Evolutionary conservation across 2,888 invertebrate species (phyloP), one percentile per base, ranked within the genome.

Genomic region (Flexamia atlantica): DNA sequence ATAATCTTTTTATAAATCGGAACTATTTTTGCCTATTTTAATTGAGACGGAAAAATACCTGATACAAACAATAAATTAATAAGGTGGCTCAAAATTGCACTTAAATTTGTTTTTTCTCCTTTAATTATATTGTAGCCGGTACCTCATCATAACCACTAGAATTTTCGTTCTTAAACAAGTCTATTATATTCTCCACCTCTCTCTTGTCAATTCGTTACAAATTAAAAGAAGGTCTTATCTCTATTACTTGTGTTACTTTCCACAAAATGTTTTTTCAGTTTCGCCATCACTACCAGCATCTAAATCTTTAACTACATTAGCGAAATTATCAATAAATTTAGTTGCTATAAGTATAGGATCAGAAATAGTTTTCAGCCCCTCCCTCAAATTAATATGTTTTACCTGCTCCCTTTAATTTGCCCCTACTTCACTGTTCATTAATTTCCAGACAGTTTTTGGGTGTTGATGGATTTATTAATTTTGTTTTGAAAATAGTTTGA

Each of bases 61-160:
- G n/a, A 20, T 7, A 57, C 23, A 57, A 57, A 57, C n/a, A 17
- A 57, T 10, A 7, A 57, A 23, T 57, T 57, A 20, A 57, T 57
- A 7, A 57, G 17, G 17, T 57, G 57, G 23, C 57, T 20, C 23
- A 57, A 57, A 57, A 57, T 57, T 57, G 7, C 5, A 23, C 57
- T 57, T 20, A 57, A 10, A 17, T 23, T 17, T 10, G 5, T 23
- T 57, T 57, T 57, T 20, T 10, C n/a, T 23, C 9, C 57, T 57
- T 57, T 57, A 23, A 57, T 57, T 23, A 57, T 17, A n/a, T n/a
- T 57, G 57, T 57, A 17, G 17, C 17, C 5, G 40, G 40, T 12
- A 40, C 40, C 40, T 57, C 57, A 57, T 57, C 57, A 57, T 10
- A 57, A 20, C 57, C 57, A 17, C 57, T 57, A 57, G 57, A 57